Evolutionary conservation across 2,113 vertebrate genomes (phyloP), one percentile per base, ranked within the genome.

Genomic region (Spizaetus ornatus): DNA sequence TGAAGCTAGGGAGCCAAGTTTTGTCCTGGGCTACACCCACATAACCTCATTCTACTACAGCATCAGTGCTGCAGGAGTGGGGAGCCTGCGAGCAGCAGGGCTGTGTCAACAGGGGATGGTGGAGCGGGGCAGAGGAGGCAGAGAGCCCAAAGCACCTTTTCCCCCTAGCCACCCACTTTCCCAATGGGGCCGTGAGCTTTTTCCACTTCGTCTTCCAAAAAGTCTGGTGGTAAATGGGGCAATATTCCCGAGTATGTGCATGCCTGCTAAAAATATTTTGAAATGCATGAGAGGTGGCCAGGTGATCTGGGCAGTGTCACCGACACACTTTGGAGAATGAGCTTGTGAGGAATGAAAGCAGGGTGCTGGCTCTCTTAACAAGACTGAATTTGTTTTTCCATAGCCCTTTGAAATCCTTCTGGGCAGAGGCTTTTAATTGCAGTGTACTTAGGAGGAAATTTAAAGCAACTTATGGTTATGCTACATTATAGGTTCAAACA

Each of bases 221-320:
- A 45, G 5, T 23, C 70, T 45, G 25, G 8, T 72, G 38, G 36
- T 74, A 79, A 93, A 82, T 13, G 13, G 66, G 74, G 4, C 15
- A 58, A 48, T 82, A 90, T 85, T 87, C 58, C 63, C 2, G 7
- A n/a, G 27, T 48, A 56, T 79, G 43, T 3, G 0, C 0, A 0
- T 63, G 25, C 40, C 69, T 90, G 82, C 62, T 95, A 88, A 94
- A 94, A 94, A 67, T 93, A 78, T 7, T 70, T 45, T 78, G 86
- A 80, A 86, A 72, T 16, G 10, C 1, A 2, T 56, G 59, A 86
- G 70, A 77, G 34, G 53, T 70, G 55, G 47, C 62, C 81, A 83
- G 94, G 84, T 96, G 82, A 90, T 96, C 70, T 88, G 86, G 82
- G 67, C 79, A 93, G 71, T 0, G 3, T 91, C 89, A 83, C 48